Base-by-base conservation (phyloP, 2,888 invertebrate species). In the Plagodis pulveraria region DNA sequence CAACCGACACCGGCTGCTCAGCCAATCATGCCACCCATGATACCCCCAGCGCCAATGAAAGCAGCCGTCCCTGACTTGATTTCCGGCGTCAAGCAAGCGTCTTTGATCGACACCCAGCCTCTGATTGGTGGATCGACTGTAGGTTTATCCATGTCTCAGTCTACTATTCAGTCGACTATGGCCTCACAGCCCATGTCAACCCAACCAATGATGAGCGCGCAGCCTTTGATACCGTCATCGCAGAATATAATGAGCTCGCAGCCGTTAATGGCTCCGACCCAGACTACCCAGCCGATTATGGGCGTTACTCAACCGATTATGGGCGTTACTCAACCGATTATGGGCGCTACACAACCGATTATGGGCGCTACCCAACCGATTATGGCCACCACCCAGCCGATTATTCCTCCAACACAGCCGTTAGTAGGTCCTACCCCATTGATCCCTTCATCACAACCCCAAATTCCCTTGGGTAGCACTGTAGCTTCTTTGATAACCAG, bases 1-100 rank as follows among this genome's bases (percentile, higher is more conserved):
- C 62, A 58, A 12, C 56, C 62, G 10, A 42, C 33, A 33, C 32
- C 51, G 8, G 11, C 55, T 12, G 49, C 43, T 22, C 69, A 65
- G 49, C 66, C 72, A 6, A 45, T 48, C 9, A 53, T 58, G 8
- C 59, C 59, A 10, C 55, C 59, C 22, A 56, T 65, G 55, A 12
- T 65, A 5, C 52, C 69, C 7, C 72, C 80, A n/a, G 56, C 60
- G 22, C 56, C 60, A 0, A 43, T 77, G 0, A 83, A 81, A 67
- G 81, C 85, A 0, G 66, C 77, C 10, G 63, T 90, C 0, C 90
- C 91, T 0, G 90, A 91, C 69, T 65, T 90, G 4, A 90, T 89
- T 42, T 87, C 92, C 0, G 87, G 84, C 0, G 86, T 88, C 0
- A 87, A 89, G 69, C 84, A 70, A 8, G 46, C 62, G 9, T 70